Evolutionary conservation across 1,140 invertebrate genomes (phyloP), one percentile per base, ranked within the genome.

Genomic region (Sminthurinus signatus): DNA sequence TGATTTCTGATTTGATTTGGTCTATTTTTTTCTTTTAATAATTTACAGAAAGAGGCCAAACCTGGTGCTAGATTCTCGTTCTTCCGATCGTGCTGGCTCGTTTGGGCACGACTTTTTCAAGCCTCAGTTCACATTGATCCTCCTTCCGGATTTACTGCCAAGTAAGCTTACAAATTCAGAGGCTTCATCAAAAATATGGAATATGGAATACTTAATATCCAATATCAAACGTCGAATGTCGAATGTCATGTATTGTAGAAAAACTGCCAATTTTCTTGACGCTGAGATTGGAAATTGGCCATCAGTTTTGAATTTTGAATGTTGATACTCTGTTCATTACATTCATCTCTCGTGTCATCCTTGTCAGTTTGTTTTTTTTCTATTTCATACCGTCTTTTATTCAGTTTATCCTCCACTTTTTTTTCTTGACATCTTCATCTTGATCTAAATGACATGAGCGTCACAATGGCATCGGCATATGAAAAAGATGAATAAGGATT

Each of bases 51-150:
- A 27, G 62, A 68, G 43, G 67, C 67, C 0, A 64, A 62, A 36
- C 64, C 70, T 19, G 70, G 70, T 12, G 32, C 64, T 76, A 85
- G 91, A 65, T 98, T 99, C 79, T 98, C 94, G 0, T 79, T 98
- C 4, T 96, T 95, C 75, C 86, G 95, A 58, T 95, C 95, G 1
- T 96, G 97, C 75, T 99, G 96, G 96, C 81, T 99, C 61, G 96
- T 98, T n/a, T 98, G 95, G 95, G 93, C 96, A n/a, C 93, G 98
- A 36, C 82, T 99, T 19, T 98, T 99, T 79, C 91, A 92, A 78
- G 95, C 96, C 27, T 92, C 95, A 44, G 94, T 97, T 8, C 92
- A 96, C 74, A 90, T 96, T 50, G 93, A 97, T 78, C 94, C 91
- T 48, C 94, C 95, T 0, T 81, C 89, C 73, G 93, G 93, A 42